Conservation (phyloP, 1,140 invertebrate species). For the Brachionus angularis region DNA sequence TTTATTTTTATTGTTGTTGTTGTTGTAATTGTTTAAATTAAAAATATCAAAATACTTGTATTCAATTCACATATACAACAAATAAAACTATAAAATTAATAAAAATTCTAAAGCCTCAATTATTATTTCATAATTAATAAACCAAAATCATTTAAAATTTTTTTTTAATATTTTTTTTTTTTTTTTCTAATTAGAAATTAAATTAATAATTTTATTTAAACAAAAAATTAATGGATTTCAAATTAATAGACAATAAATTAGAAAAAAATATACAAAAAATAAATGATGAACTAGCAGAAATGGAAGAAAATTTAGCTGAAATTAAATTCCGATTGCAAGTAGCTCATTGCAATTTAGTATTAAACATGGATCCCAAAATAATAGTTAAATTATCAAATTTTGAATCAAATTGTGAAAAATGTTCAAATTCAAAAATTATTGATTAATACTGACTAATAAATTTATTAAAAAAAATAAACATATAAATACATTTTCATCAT, state of each 20-base stretch:
- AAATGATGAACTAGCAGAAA: neutral
- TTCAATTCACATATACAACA: too few relatives aligned
- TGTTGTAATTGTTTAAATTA: too few relatives aligned
- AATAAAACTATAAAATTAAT: too few relatives aligned
- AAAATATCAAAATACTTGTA: too few relatives aligned
- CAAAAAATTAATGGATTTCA: neutral
- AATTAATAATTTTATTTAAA: neutral
- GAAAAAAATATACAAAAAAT: neutral
- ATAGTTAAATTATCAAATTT: neutral
- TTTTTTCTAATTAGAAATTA: neutral
- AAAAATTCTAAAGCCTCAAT: too few relatives aligned
- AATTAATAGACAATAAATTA: neutral
- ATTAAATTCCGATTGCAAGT: neutral
- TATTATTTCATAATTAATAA: too few relatives aligned
- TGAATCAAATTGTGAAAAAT: neutral
- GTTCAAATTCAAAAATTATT: too few relatives aligned
- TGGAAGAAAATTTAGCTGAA: neutral
- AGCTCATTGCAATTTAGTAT: neutral
- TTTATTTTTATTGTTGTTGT: too few relatives aligned
- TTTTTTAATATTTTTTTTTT: neutral
- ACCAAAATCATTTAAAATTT: neutral
- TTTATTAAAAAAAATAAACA: too few relatives aligned
- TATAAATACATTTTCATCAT: too few relatives aligned
- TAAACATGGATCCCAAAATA: neutral
- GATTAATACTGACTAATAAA: too few relatives aligned